Evolutionary conservation across 1,140 invertebrate species (phyloP).

Genomic region (Ephestia elutella): DNA sequence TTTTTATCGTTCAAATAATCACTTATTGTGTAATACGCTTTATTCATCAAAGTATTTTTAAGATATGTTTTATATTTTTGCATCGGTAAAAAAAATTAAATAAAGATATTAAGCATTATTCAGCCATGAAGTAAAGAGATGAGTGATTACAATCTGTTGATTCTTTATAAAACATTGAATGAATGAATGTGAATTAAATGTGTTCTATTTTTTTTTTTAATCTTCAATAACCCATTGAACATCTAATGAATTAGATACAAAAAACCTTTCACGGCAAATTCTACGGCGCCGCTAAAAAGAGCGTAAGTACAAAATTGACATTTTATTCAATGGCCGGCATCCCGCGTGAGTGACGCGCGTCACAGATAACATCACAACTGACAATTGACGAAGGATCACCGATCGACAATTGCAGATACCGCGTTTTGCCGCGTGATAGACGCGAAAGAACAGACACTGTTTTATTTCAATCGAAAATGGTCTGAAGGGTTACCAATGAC

Average conservation of each 20-base stretch:
- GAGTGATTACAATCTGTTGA: no score
- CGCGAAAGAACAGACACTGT: conserved; percentile 14
- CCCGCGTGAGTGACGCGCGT: conserved; percentile 37
- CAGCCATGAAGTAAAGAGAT: no score
- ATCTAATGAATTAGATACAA: conserved; percentile 2
- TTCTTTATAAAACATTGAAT: no score
- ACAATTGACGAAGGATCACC: conserved; percentile 36
- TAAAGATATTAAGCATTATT: no score
- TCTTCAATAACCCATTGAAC: not conserved
- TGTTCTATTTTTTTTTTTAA: not conserved
- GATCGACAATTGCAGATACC: conserved; percentile 27
- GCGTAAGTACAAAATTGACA: conserved; percentile 35
- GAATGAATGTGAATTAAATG: no score
- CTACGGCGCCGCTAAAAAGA: conserved; percentile 9
- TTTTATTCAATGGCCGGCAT: conserved; percentile 33
- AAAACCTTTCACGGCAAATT: conserved; percentile 4
- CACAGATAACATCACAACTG: conserved; percentile 30
- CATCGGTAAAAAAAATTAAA: no score
- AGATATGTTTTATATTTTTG: no score
- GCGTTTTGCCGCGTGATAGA: conserved; percentile 19
- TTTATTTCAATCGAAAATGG: conserved; percentile 9
- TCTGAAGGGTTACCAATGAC: conserved; percentile 8
- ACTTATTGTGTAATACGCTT: no score
- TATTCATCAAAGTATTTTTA: no score
- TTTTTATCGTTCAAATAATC: no score